Base-by-base conservation (phyloP, 2,113 vertebrate genomes). In the Tautogolabrus adspersus region DNA sequence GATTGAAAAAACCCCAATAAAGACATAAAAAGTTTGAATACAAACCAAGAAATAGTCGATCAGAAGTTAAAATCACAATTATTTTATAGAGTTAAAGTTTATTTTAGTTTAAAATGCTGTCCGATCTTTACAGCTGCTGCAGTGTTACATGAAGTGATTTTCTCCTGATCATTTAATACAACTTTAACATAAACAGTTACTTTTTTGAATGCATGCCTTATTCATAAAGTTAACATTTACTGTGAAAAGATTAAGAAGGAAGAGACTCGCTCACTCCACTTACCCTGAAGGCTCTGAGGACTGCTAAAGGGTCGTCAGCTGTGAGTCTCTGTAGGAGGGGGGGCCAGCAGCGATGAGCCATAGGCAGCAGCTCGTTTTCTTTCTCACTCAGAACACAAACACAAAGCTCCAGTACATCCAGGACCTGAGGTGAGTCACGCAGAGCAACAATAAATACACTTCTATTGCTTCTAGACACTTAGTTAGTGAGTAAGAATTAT, bases 221-320 rank as follows among this genome's bases (percentile, higher is more conserved):
- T 1, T 0, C 2, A 21, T 4, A 34, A 5, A 59, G 75, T 21
- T 0, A 22, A 9, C 5, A 23, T 4, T 7, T 16, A 12, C 21
- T 26, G n/a, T 9, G 10, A 10, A 22, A 57, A 34, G 4, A n/a
- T 44, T 49, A 49, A 8, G 10, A 56, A 8, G 10, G 19, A 12
- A 23, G 58, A 37, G 15, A n/a, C n/a, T 44, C 23, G 72, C 40
- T 52, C 55, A n/a, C n/a, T n/a, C n/a, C 5, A 59, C 40, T 0
- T 94, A 99, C 98, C 96, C 94, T 94, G 88, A 98, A 99, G 82
- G 97, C 97, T 89, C 95, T 89, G 78, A 98, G 96, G 58, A 98
- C 94, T 0, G 93, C 95, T 63, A 96, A 87, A 0, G 97, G 96
- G 85, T 98, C 95, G 0, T 99, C 97, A 0, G 82, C 94, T 3